A percentile compares a stretch with the other conserved stretches of the same genome.
Evolutionary conservation across 2,797 vertebrate species (phyloP).

Genomic region (Lerista edwardsae): DNA sequence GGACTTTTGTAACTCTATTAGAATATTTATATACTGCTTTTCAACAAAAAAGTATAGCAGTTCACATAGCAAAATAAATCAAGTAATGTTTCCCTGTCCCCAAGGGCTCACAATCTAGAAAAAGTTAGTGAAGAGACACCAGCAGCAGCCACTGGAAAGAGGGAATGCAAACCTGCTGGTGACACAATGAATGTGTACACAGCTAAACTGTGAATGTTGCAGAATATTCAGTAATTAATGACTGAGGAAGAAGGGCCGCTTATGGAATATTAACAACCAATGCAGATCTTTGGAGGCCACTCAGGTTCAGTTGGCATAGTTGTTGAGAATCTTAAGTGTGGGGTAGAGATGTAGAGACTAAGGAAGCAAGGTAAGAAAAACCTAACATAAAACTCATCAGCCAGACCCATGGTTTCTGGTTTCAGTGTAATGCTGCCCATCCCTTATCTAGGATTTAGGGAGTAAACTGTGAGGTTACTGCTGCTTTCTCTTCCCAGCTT

Average conservation of each 20-base stretch:
- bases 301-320: neutral
- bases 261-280: neutral
- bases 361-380: neutral
- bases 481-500: neutral
- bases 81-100: too few relatives aligned
- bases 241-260: neutral
- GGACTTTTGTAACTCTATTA: neutral
- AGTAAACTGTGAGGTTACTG: neutral
- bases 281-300: neutral
- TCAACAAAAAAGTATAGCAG: too few relatives aligned
- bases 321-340: neutral
- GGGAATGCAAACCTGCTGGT: too few relatives aligned
- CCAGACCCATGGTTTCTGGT: neutral
- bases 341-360: neutral
- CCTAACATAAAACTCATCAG: neutral
- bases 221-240: neutral
- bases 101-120: too few relatives aligned
- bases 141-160: too few relatives aligned
- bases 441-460: neutral
- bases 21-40: too few relatives aligned
- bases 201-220: neutral
- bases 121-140: too few relatives aligned
- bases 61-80: too few relatives aligned
- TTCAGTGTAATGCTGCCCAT: neutral
- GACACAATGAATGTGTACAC: too few relatives aligned